Conservation (phyloP, 2,888 invertebrate species). For the Scrobipalpa costella region DNA sequence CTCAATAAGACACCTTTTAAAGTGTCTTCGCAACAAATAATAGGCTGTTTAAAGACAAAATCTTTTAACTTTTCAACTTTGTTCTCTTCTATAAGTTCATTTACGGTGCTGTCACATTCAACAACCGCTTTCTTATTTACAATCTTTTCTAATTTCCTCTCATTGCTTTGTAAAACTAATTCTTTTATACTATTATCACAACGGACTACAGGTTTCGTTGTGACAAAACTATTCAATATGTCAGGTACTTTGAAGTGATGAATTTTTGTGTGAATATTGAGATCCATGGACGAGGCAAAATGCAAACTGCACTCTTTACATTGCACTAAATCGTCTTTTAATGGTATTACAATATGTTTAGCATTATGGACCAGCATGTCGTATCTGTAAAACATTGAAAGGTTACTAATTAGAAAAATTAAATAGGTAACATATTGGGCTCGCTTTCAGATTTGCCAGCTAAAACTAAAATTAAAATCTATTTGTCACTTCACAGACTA, state of each 20-base stretch:
- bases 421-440: too few relatives aligned
- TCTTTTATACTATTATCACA: slow-evolving; percentile 20
- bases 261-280: slow-evolving; percentile 18
- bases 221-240: slow-evolving; percentile 1
- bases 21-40: slow-evolving; percentile 2
- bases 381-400: slow-evolving; percentile 41
- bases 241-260: slow-evolving; percentile 3
- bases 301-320: slow-evolving; percentile 42
- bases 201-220: not conserved
- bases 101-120: slow-evolving; percentile 4
- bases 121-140: slow-evolving; percentile 8
- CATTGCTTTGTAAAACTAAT: slow-evolving; percentile 3
- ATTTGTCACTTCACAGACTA: too few relatives aligned
- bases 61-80: not conserved
- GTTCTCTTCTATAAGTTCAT: not conserved
- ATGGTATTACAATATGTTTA: slow-evolving; percentile 54
- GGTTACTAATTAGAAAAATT: not conserved
- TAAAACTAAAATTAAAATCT: not conserved
- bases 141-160: slow-evolving; percentile 8
- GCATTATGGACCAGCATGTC: slow-evolving; percentile 46
- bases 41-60: slow-evolving; percentile 8
- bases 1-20: not conserved
- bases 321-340: slow-evolving; percentile 40
- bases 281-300: slow-evolving; percentile 40
- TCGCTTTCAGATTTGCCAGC: too few relatives aligned